Evolutionary conservation across 2,797 vertebrate species (phyloP).

Genomic region (Urosaurus nigricauda): DNA sequence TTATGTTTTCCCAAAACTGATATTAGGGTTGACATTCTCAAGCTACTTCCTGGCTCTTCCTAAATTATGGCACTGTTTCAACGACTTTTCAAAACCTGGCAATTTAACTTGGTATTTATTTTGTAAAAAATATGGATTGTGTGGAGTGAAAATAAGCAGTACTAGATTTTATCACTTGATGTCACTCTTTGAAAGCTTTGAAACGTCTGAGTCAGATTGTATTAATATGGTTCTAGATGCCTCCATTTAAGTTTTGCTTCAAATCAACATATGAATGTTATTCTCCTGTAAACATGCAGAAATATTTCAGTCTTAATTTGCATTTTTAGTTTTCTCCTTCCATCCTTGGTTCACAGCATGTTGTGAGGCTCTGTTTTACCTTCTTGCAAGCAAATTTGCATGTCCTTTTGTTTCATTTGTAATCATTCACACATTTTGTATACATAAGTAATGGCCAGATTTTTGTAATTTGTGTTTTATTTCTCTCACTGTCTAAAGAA

Average conservation of each 20-base stretch:
- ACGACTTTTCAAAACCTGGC: not conserved
- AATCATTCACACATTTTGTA: too few relatives aligned
- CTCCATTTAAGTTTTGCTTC: not conserved
- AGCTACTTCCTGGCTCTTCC: not conserved
- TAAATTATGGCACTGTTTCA: not conserved
- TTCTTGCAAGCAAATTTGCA: too few relatives aligned
- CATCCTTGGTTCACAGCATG: too few relatives aligned
- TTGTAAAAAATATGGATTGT: not conserved
- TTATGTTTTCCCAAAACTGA: not conserved
- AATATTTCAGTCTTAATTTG: not conserved
- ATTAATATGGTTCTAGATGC: not conserved
- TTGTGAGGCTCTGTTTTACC: too few relatives aligned
- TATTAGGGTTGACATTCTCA: not conserved
- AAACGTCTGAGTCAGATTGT: not conserved
- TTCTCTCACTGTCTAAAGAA: too few relatives aligned
- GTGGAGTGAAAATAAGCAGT: not conserved
- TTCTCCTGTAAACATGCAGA: not conserved
- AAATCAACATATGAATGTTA: not conserved
- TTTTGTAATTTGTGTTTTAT: too few relatives aligned
- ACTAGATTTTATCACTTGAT: conserved; percentile 41
- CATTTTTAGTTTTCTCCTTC: too few relatives aligned
- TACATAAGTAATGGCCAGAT: too few relatives aligned
- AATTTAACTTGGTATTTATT: not conserved
- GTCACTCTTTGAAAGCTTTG: conserved; percentile 54
- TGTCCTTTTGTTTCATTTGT: too few relatives aligned